Evolutionary conservation across 2,113 vertebrate genomes (phyloP).

Genomic region (Dendropsophus ebraccatus): DNA sequence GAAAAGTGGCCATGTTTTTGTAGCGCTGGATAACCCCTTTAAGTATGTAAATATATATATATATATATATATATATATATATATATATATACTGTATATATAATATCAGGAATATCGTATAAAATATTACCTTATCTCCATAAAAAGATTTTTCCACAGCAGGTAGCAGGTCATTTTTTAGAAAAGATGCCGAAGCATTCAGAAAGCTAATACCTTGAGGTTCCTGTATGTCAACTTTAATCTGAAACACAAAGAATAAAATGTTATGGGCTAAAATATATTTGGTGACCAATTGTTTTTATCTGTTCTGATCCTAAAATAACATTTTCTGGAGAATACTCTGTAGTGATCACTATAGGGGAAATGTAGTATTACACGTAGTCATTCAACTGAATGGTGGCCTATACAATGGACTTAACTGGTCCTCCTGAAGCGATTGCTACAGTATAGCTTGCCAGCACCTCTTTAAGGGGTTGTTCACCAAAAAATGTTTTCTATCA

Average conservation of each 20-base stretch:
- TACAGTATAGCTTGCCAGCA: no score
- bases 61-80: background rate
- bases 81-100: background rate
- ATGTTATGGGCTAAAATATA: background rate
- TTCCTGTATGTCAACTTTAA: slow-evolving; percentile 85
- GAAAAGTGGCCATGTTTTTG: no score
- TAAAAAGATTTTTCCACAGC: slow-evolving; percentile 75
- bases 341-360: no score
- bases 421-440: no score
- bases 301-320: background rate
- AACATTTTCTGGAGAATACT: no score
- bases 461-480: no score
- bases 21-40: no score
- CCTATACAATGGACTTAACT: no score
- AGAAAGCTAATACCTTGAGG: slow-evolving; percentile 80
- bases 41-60: background rate
- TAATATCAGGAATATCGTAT: no score
- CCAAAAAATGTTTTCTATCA: no score
- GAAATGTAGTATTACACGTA: no score
- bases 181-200: slow-evolving; percentile 80
- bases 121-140: slow-evolving; percentile 76
- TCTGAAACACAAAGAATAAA: slow-evolving; percentile 68
- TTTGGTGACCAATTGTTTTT: background rate
- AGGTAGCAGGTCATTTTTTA: slow-evolving; percentile 74
- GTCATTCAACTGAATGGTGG: no score